These are phyloP conservation scores for Peromyscus maniculatus DNA, from an alignment of 2,113 vertebrate genomes.

Conservation along the genomic window DNA sequence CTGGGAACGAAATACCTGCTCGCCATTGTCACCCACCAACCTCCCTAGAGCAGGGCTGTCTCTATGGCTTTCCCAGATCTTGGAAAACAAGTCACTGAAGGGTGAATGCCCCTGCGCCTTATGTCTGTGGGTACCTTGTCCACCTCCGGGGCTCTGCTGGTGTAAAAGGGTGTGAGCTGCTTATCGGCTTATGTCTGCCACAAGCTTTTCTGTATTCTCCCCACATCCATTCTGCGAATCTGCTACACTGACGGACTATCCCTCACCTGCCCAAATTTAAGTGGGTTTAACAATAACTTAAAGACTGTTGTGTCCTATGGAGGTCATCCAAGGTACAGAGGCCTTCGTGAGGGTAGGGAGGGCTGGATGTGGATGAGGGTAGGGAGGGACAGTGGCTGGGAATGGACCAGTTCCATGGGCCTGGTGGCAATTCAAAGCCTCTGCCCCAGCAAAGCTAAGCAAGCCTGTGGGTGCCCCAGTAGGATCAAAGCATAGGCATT, in stretches of 20 bases:
- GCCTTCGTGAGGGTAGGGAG: not conserved
- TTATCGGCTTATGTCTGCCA: not conserved
- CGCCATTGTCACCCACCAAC: not conserved
- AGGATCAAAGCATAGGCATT: constrained; percentile 59
- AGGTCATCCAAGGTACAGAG: not conserved
- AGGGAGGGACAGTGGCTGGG: not conserved
- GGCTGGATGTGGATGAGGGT: not conserved
- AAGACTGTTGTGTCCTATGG: not conserved
- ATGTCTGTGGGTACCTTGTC: not conserved
- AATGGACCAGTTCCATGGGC: not conserved
- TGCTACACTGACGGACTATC: not conserved
- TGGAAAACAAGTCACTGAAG: not conserved
- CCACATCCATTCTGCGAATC: not conserved
- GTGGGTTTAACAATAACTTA: not conserved
- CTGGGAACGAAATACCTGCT: not conserved
- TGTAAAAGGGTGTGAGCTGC: not conserved
- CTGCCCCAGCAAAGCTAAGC: constrained; percentile 75
- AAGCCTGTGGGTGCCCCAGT: constrained; percentile 39
- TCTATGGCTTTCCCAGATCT: not conserved
- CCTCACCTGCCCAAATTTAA: not conserved
- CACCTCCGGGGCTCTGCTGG: not conserved
- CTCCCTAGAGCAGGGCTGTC: not conserved
- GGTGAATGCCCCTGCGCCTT: not conserved
- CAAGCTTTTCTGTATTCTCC: not conserved
- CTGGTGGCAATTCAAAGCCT: not conserved